These are phyloP conservation scores for Craniophora ligustri DNA, from an alignment of 2,888 invertebrate species.

Conservation along the genomic window DNA sequence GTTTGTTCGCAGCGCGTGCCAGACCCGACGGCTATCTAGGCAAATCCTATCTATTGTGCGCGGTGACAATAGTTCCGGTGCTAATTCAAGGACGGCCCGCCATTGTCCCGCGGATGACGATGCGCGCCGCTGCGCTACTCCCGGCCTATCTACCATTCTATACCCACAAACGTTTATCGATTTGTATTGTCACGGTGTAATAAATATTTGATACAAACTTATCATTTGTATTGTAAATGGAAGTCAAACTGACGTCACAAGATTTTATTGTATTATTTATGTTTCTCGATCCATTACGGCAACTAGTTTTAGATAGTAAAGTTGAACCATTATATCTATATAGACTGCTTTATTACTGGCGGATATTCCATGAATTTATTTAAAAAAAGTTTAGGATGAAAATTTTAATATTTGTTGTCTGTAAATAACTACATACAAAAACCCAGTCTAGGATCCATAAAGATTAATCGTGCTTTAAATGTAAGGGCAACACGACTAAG, in stretches of 20 bases:
- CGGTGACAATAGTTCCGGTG: conserved; percentile 83
- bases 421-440: no score
- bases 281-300: conserved; percentile 7
- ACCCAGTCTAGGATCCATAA: no score
- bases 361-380: background rate
- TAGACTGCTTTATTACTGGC: conserved; percentile 4
- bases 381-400: background rate
- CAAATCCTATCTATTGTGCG: conserved; percentile 82
- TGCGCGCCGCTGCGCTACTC: conserved; percentile 60
- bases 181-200: conserved; percentile 44
- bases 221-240: conserved; percentile 32
- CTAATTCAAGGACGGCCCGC: conserved; percentile 82
- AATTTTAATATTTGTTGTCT: no score
- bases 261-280: conserved; percentile 33
- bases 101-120: conserved; percentile 72
- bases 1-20: conserved; percentile 72
- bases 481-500: no score
- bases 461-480: no score
- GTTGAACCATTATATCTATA: conserved; percentile 18
- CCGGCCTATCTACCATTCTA: conserved; percentile 49
- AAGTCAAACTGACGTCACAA: conserved; percentile 26
- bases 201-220: conserved; percentile 42
- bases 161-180: conserved; percentile 53
- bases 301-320: conserved; percentile 8
- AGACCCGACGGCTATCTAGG: conserved; percentile 71